These are phyloP conservation scores for Rhorus exstirpatorius DNA, from an alignment of 2,888 invertebrate species.

Conservation along the genomic window DNA sequence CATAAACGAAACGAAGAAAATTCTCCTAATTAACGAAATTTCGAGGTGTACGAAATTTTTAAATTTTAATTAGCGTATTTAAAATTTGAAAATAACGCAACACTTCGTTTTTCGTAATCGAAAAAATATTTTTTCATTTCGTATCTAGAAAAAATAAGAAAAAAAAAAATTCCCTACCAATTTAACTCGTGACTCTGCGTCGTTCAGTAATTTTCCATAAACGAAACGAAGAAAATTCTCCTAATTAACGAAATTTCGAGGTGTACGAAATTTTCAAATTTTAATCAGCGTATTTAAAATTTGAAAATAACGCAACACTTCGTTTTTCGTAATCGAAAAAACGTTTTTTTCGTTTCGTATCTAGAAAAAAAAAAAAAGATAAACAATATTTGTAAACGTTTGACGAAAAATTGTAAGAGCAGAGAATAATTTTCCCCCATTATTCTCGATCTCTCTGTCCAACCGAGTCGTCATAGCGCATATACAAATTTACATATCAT, in stretches of 20 bases:
- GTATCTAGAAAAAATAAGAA: neutral
- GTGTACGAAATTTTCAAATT: too few species aligned
- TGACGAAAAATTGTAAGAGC: neutral
- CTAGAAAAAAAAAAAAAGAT: neutral
- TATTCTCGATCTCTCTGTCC: slow-evolving; percentile 15
- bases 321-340: too few species aligned
- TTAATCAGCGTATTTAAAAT: too few species aligned
- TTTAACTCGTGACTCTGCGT: too few species aligned
- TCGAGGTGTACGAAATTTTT: neutral
- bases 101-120: neutral
- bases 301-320: too few species aligned
- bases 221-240: too few species aligned
- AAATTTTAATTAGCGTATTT: slow-evolving; percentile 55
- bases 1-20: too few species aligned
- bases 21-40: slow-evolving; percentile 18
- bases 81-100: slow-evolving; percentile 36
- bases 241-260: too few species aligned
- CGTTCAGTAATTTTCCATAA: too few species aligned
- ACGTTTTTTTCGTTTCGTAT: neutral
- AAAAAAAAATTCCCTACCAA: too few species aligned
- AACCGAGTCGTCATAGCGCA: slow-evolving; percentile 25
- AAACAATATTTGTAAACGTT: neutral
- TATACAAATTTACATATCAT: slow-evolving; percentile 20
- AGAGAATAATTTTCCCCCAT: neutral
- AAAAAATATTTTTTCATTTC: neutral